Evolutionary conservation across 2,888 invertebrate genomes (phyloP), one percentile per base, ranked within the genome.

Genomic region (Parascotia fuliginaria): DNA sequence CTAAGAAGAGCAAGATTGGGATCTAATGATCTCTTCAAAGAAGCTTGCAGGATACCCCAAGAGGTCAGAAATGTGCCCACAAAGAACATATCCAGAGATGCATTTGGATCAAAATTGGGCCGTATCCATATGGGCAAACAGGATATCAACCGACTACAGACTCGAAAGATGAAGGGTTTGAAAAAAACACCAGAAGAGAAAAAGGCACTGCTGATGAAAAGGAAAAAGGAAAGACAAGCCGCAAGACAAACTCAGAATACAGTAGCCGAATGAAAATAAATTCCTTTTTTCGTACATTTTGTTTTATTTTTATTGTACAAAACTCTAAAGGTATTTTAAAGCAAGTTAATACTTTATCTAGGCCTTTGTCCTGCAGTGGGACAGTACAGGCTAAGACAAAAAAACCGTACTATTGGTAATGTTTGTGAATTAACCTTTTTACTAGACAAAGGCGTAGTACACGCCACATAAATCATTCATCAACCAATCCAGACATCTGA

Each of bases 41-140:
- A 95, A 74, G 95, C 98, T 0, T 95, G 96, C 77, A 96, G 94
- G 63, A 94, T 96, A 82, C 97, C 98, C 0, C 96, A 94, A 76
- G 95, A 95, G 82, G 88, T 96, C 5, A 96, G 95, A 90, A 92
- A 94, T 0, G 95, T 95, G 63, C 96, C 96, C 75, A 97, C 96
- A 92, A 99, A 99, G 94, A 99, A 99, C 81, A 94, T 98, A 48
- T 94, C 95, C 0, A 94, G 94, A 42, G 98, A 99, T 91, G 94
- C 93, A 2, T 95, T 99, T 75, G 99, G 99, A 44, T 96, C 96
- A 6, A 97, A 95, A 70, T 93, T 97, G 75, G 99, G 98, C 32
- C 95, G 98, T 42, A 95, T 99, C 48, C 99, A 99, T 86, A 94
- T 99, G 92, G 97, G 97, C 63, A 95, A 95, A 70, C 99, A 99